Base-by-base conservation (phyloP, 2,797 vertebrate genomes). In the Pyrrhura leucotis region DNA sequence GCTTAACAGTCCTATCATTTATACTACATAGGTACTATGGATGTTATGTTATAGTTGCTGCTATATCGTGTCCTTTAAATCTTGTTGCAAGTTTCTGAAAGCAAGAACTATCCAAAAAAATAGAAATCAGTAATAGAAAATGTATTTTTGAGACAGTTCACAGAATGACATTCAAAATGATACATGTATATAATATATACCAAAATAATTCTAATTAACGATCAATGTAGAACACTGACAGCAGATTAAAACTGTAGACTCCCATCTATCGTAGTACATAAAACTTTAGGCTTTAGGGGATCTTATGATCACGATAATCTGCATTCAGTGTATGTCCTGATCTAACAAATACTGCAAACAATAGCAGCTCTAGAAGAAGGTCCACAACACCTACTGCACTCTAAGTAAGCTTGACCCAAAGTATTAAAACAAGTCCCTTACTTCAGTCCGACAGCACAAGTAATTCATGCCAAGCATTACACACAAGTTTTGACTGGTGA, bases 251-350 rank as follows among this genome's bases (percentile, higher is more conserved):
- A 22, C 19, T 8, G 4, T 16, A 37, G 54, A 39, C 26, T 69
- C 42, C 42, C 10, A 3, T 3, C 39, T 40, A 12, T 10, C 0
- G 0, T 0, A 22, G 9, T 2, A 31, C 10, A 6, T 14, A 10
- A 67, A 26, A 53, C 6, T 42, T 51, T 1, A 7, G 29, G 31
- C 12, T 58, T 51, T 1, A 5, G 26, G 22, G 29, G 11, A 35
- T 66, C 20, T 35, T 35, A 5, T 21, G 67, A n/a, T 25, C n/a
- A 5, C 1, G 21, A 28, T 4, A 21, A 79, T 18, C 61, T 25
- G 21, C 58, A 51, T 39, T 31, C 50, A 40, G 9, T 2, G 3
- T 2, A 25, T 6, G 13, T 15, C 44, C 68, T 50, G 28, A 17
- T 31, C 40, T 11, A 44, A 26, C 50, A 19, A 5, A 19, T 25